A percentile compares a stretch with the other conserved stretches of the same genome.
Evolutionary conservation across 2,113 vertebrate genomes (phyloP).

Genomic region (cattle (Bos taurus)): ARS-UCD2.0 NC_037350.1:33709501-33710000

Average conservation of each 20-base stretch:
- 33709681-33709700: background rate
- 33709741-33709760: background rate
- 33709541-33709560: background rate
- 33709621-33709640: background rate
- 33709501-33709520: background rate
- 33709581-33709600: background rate
- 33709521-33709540: background rate
- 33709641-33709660: background rate
- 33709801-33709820: background rate
- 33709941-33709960: too few relatives aligned
- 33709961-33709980: too few relatives aligned
- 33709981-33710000: too few relatives aligned
- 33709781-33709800: background rate
- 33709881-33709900: too few relatives aligned
- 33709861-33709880: too few relatives aligned
- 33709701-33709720: background rate
- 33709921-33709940: too few relatives aligned
- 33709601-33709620: background rate
- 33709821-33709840: rapidly evolving
- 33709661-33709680: background rate
- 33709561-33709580: background rate
- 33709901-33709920: too few relatives aligned
- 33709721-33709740: background rate
- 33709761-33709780: background rate
- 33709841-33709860: too few relatives aligned